A percentile compares a stretch with the other conserved stretches of the same genome.
Evolutionary conservation across 2,888 invertebrate genomes (phyloP).

Genomic region (Eupsilia transversa): DNA sequence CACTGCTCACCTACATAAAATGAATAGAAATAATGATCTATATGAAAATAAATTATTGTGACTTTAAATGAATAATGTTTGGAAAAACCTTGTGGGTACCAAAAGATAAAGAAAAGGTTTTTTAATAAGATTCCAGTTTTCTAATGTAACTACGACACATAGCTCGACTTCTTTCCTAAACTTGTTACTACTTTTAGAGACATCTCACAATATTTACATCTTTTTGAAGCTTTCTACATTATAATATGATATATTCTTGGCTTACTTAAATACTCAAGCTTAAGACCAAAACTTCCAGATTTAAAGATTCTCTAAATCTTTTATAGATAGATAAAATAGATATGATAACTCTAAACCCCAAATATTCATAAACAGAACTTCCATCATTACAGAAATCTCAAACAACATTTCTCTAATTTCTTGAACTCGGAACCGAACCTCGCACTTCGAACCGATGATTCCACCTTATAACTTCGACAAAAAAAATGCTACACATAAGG

Average conservation of each 20-base stretch:
- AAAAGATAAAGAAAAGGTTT: not conserved
- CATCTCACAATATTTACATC: not conserved
- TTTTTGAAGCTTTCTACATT: not conserved
- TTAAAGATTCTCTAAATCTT: too few relatives aligned
- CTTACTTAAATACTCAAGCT: not conserved
- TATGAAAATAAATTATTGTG: not conserved
- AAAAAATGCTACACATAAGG: slow-evolving; percentile 11
- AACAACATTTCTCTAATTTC: not conserved
- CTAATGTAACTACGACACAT: too few relatives aligned
- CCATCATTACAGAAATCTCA: not conserved
- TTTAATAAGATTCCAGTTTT: not conserved
- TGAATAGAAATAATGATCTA: too few relatives aligned
- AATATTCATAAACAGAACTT: not conserved
- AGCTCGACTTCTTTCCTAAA: not conserved
- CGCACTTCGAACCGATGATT: too few relatives aligned
- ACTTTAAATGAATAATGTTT: not conserved
- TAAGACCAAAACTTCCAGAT: not conserved
- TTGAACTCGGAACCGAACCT: too few relatives aligned
- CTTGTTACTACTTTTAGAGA: not conserved
- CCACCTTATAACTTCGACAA: too few relatives aligned
- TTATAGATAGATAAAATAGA: too few relatives aligned
- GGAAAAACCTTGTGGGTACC: not conserved
- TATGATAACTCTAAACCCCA: not conserved
- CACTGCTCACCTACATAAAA: too few relatives aligned
- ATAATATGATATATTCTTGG: not conserved